A percentile compares a stretch with the other conserved stretches of the same genome.
These are phyloP conservation scores for Sceloporus tristichus DNA, from an alignment of 2,113 vertebrate genomes.

Conservation along the genomic window DNA sequence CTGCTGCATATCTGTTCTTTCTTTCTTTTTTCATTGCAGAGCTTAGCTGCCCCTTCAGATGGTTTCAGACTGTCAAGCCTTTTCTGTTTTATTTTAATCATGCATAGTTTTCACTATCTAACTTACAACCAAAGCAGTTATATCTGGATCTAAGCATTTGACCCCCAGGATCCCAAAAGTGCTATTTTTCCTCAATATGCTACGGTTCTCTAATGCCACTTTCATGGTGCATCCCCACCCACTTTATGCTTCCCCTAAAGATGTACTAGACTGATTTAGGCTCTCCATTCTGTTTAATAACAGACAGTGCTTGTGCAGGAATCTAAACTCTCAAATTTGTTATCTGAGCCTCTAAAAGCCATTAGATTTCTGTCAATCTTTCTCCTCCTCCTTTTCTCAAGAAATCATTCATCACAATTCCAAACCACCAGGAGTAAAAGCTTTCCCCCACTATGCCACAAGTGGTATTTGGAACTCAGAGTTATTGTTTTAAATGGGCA, in stretches of 20 bases:
- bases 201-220: conserved; percentile 35
- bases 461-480: conserved; percentile 45
- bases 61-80: conserved; percentile 15
- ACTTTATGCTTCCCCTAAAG: conserved; percentile 7
- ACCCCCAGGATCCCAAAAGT: conserved; percentile 9
- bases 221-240: not conserved
- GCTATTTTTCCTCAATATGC: conserved; percentile 29
- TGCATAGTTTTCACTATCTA: conserved; percentile 17
- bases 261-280: conserved; percentile 29
- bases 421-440: conserved; percentile 6
- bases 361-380: conserved; percentile 24
- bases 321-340: conserved; percentile 19
- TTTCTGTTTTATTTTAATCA: conserved; percentile 51
- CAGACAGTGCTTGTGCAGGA: conserved; percentile 16
- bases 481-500: conserved; percentile 34
- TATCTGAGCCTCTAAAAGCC: conserved; percentile 5
- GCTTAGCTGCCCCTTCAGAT: conserved; percentile 31
- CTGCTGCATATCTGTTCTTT: conserved; percentile 21
- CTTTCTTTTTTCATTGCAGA: conserved; percentile 11
- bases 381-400: conserved; percentile 1
- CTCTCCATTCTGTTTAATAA: conserved; percentile 10
- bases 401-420: conserved; percentile 23
- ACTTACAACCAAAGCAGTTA: conserved; percentile 52
- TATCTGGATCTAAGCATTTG: conserved; percentile 43
- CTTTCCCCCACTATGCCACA: conserved; percentile 6